Evolutionary conservation across 2,888 invertebrate genomes (phyloP).

Genomic region (Idaea biselata): DNA sequence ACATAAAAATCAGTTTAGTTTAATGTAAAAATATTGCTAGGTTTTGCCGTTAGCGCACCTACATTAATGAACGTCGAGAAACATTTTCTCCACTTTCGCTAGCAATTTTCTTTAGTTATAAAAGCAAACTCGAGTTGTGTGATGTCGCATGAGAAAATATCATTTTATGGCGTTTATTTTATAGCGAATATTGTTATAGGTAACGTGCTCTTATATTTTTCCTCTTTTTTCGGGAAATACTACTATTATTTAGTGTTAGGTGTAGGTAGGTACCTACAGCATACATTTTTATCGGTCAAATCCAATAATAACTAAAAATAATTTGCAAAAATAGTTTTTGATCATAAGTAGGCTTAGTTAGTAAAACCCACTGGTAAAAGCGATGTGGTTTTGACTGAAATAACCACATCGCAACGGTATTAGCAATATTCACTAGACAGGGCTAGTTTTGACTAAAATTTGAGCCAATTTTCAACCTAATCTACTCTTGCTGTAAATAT

Average conservation of each 20-base stretch:
- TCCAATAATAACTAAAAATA: too few relatives aligned
- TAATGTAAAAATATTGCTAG: conserved; percentile 8
- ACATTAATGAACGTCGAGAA: conserved; percentile 9
- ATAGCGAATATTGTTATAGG: not conserved
- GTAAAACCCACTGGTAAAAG: too few relatives aligned
- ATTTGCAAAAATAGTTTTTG: too few relatives aligned
- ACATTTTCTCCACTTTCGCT: conserved; percentile 9
- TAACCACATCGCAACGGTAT: too few relatives aligned
- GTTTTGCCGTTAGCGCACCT: not conserved
- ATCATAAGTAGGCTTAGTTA: too few relatives aligned
- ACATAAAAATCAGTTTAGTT: not conserved
- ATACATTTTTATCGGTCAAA: too few relatives aligned
- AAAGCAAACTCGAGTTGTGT: conserved; percentile 19
- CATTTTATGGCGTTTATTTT: not conserved
- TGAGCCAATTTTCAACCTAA: too few relatives aligned
- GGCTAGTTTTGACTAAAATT: too few relatives aligned
- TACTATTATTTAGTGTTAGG: not conserved
- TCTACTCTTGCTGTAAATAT: too few relatives aligned
- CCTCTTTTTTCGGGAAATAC: not conserved
- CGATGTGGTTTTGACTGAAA: too few relatives aligned
- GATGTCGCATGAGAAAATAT: conserved; percentile 11
- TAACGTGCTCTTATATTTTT: not conserved
- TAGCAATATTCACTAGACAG: too few relatives aligned
- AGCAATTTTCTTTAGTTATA: conserved; percentile 15
- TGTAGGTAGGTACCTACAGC: too few relatives aligned